A percentile compares a stretch with the other conserved stretches of the same genome.
Evolutionary conservation across 2,888 invertebrate species (phyloP).

Genomic region (Phyto melanocephala): DNA sequence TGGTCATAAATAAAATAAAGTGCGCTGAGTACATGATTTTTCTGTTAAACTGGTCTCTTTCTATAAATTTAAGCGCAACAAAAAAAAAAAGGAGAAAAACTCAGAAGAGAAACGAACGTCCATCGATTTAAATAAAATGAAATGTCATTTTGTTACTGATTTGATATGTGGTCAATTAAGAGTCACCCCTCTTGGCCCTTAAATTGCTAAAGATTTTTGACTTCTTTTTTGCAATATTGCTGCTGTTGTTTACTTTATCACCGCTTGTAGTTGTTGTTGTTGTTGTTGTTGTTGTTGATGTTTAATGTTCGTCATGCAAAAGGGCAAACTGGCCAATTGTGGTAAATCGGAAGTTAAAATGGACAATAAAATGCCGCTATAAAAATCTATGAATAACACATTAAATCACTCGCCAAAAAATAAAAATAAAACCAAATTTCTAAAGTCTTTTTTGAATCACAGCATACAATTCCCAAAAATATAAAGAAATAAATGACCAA

Average conservation of each 20-base stretch:
- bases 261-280: neutral
- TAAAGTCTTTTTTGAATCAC: slow-evolving; percentile 6
- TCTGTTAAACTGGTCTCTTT: slow-evolving; percentile 71
- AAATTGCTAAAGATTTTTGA: slow-evolving; percentile 29
- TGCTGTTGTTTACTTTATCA: neutral
- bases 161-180: slow-evolving; percentile 60
- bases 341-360: slow-evolving; percentile 79
- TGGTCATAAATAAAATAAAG: slow-evolving; percentile 77
- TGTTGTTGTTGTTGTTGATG: slow-evolving; percentile 3
- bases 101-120: slow-evolving; percentile 40
- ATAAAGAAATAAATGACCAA: slow-evolving; percentile 25
- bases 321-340: slow-evolving; percentile 72
- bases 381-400: slow-evolving; percentile 79
- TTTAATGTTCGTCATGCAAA: slow-evolving; percentile 4
- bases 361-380: slow-evolving; percentile 79
- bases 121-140: slow-evolving; percentile 36
- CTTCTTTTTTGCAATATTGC: slow-evolving; percentile 7
- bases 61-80: slow-evolving; percentile 32
- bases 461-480: neutral
- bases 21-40: slow-evolving; percentile 77
- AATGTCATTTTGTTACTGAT: slow-evolving; percentile 1
- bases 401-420: slow-evolving; percentile 79
- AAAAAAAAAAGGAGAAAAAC: slow-evolving; percentile 19
- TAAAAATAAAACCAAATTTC: slow-evolving; percentile 32
- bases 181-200: slow-evolving; percentile 44